Evolutionary conservation across 2,888 invertebrate species (phyloP).

Genomic region (Eupithecia abbreviata): DNA sequence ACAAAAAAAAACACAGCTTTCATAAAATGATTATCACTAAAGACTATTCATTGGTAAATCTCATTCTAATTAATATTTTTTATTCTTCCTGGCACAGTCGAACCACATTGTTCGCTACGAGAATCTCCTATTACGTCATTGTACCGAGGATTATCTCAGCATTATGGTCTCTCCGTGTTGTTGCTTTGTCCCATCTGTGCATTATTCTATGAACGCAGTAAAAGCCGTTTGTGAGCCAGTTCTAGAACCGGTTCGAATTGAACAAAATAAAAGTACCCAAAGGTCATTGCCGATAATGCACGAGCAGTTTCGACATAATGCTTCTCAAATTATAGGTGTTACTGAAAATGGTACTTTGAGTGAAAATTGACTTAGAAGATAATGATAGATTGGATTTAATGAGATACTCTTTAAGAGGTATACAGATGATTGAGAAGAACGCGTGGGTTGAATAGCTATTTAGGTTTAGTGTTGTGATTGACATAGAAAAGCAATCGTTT

Average conservation of each 20-base stretch:
- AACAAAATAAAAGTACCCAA: constrained; percentile 57
- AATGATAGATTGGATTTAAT: constrained; percentile 43
- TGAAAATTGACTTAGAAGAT: constrained; percentile 44
- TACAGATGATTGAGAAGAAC: constrained; percentile 21
- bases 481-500: not conserved
- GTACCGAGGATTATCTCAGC: constrained; percentile 38
- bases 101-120: constrained; percentile 20
- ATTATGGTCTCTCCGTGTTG: constrained; percentile 22
- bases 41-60: not conserved
- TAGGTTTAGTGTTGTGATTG: not conserved
- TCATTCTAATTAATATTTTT: constrained; percentile 14
- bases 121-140: constrained; percentile 12
- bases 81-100: constrained; percentile 4
- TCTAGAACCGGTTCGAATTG: constrained; percentile 47
- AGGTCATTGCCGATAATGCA: constrained; percentile 59
- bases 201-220: constrained; percentile 41
- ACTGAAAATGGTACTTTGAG: constrained; percentile 41
- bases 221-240: constrained; percentile 46
- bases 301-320: constrained; percentile 46
- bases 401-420: constrained; percentile 34
- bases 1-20: not conserved
- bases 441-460: constrained; percentile 18
- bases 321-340: constrained; percentile 47
- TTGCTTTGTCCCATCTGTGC: constrained; percentile 39
- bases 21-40: not conserved